Conservation (phyloP, 2,888 invertebrate genomes). For the Agrochola litura region DNA sequence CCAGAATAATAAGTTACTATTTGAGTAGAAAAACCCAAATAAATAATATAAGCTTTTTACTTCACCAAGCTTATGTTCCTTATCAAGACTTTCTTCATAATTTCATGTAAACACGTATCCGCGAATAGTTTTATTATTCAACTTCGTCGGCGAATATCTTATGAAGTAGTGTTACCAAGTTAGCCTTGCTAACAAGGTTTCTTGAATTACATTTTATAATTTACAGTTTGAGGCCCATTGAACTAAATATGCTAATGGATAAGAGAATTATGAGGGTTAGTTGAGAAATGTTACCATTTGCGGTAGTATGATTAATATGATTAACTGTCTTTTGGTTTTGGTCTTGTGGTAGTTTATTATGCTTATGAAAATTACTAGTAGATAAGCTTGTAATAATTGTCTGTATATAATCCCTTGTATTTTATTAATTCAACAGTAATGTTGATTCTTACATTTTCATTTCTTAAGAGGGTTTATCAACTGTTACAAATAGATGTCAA, state of each 20-base stretch:
- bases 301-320: constrained; percentile 8
- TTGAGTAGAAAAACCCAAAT: too few relatives aligned
- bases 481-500: too few relatives aligned
- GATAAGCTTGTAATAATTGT: not conserved
- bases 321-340: not conserved
- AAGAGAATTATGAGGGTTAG: constrained; percentile 24
- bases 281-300: constrained; percentile 21
- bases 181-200: constrained; percentile 53
- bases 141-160: constrained; percentile 64
- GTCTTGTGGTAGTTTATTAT: not conserved
- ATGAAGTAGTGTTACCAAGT: constrained; percentile 56
- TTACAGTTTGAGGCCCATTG: constrained; percentile 52
- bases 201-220: constrained; percentile 64
- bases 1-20: too few relatives aligned
- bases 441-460: not conserved
- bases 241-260: constrained; percentile 55
- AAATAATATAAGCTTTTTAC: too few relatives aligned
- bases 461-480: too few relatives aligned
- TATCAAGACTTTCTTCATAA: not conserved
- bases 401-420: not conserved
- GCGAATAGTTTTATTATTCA: constrained; percentile 68
- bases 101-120: constrained; percentile 58
- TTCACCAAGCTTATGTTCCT: too few relatives aligned
- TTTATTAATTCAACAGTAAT: not conserved
- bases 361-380: not conserved